These are phyloP conservation scores for Argyresthia goedartella DNA, from an alignment of 2,888 invertebrate genomes.

Conservation along the genomic window DNA sequence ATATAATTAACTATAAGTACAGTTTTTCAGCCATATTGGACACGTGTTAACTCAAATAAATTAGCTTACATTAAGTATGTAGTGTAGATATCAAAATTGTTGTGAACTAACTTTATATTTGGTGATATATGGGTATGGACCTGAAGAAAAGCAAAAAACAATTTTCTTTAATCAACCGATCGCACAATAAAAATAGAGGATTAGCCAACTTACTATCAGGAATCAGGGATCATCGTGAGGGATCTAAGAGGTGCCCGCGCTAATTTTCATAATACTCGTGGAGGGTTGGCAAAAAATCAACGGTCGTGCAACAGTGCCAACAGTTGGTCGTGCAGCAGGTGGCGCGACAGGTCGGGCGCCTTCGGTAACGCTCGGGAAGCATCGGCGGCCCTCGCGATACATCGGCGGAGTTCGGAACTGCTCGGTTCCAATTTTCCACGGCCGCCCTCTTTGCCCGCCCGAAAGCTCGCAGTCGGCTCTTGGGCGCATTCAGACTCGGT, in stretches of 20 bases:
- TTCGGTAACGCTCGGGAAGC: constrained; percentile 24
- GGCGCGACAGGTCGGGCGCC: constrained; percentile 55
- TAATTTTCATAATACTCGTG: constrained; percentile 46
- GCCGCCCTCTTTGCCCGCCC: constrained; percentile 63
- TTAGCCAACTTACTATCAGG: too few species aligned
- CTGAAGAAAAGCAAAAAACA: too few species aligned
- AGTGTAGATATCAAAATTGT: too few species aligned
- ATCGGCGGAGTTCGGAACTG: constrained; percentile 21
- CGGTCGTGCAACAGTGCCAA: constrained; percentile 69
- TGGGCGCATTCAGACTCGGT: constrained; percentile 44
- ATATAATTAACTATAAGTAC: too few species aligned
- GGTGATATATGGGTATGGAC: too few species aligned
- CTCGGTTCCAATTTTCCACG: constrained; percentile 35
- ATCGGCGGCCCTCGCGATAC: constrained; percentile 18
- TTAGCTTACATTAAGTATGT: too few species aligned
- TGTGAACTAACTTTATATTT: too few species aligned
- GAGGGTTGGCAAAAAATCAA: constrained; percentile 60
- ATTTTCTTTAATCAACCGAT: too few species aligned
- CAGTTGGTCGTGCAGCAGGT: constrained; percentile 66
- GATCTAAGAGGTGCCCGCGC: constrained; percentile 23
- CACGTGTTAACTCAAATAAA: too few species aligned
- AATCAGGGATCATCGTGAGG: too few species aligned
- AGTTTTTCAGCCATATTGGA: too few species aligned
- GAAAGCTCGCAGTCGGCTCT: constrained; percentile 63
- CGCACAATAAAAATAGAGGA: too few species aligned